phyloP scores from a whole-genome alignment of 2,888 invertebrate species.

The Abrostola tripartita region DNA sequence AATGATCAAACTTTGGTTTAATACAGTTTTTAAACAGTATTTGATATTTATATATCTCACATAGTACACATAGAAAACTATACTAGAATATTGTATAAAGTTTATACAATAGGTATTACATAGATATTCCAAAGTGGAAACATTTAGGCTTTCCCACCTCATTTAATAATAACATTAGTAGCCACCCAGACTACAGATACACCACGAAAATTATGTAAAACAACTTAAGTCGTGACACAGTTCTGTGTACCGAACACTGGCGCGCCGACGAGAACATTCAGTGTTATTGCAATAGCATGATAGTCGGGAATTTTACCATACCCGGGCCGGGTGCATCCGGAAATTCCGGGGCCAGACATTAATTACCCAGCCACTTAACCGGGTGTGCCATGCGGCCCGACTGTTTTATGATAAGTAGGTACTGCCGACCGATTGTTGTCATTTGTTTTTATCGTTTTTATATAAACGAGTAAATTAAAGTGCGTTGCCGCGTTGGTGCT shows the following conservation, averaged over 20 bases:
- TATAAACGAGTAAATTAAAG: constrained; percentile 33
- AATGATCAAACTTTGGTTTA: no score
- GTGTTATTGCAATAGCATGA: constrained; percentile 51
- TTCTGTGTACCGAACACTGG: constrained; percentile 35
- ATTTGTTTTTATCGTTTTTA: constrained; percentile 48
- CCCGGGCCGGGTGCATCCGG: constrained; percentile 64
- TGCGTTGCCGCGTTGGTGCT: neutral
- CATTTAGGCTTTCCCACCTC: neutral
- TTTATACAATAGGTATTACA: neutral
- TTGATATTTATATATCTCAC: no score
- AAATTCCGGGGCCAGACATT: constrained; percentile 72
- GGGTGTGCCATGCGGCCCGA: constrained; percentile 60
- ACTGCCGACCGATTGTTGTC: constrained; percentile 38
- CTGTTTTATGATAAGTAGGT: constrained; percentile 57
- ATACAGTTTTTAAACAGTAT: no score
- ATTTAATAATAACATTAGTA: constrained; percentile 4
- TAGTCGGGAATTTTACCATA: constrained; percentile 63
- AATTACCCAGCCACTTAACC: constrained; percentile 76
- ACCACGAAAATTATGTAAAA: constrained; percentile 24
- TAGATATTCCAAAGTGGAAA: neutral
- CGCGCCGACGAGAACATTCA: constrained; percentile 35
- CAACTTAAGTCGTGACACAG: constrained; percentile 40
- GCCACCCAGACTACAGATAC: constrained; percentile 4
- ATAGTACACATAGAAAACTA: no score
- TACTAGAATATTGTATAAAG: no score